Conservation (phyloP, 2,888 invertebrate genomes). For the Apodemia mormo region DNA sequence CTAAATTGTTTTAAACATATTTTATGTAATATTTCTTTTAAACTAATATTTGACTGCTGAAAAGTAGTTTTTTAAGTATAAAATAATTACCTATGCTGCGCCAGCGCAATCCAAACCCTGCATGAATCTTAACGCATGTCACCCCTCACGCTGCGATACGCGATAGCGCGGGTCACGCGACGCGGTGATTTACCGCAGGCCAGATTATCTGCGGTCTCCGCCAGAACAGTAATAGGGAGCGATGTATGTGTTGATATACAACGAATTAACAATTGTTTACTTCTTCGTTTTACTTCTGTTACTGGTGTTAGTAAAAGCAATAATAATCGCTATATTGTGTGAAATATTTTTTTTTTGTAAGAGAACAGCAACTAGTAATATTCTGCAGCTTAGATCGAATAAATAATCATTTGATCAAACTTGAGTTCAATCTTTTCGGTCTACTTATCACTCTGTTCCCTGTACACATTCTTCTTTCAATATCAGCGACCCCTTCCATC, state of each 20-base stretch:
- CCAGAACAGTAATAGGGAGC: constrained; percentile 23
- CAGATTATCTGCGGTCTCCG: constrained; percentile 46
- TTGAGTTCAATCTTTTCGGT: no score
- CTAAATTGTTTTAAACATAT: no score
- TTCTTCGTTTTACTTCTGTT: no score
- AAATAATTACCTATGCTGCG: background rate
- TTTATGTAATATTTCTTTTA: no score
- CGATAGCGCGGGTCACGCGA: constrained; percentile 54
- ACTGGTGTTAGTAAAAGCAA: background rate
- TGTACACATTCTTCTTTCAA: no score
- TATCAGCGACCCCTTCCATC: no score
- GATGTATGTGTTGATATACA: constrained; percentile 16
- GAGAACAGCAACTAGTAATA: no score
- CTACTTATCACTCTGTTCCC: no score
- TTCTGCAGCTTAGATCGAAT: no score
- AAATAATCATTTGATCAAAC: no score
- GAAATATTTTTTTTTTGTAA: no score
- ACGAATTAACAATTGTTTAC: constrained; percentile 1
- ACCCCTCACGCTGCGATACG: constrained; percentile 41
- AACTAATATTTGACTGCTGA: background rate
- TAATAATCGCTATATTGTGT: background rate
- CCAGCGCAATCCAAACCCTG: constrained; percentile 1
- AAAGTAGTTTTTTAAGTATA: background rate
- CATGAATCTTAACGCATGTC: constrained; percentile 30
- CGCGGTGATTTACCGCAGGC: constrained; percentile 54